These are phyloP conservation scores for Microctonus brassicae DNA, from an alignment of 2,888 invertebrate genomes.

Conservation along the genomic window DNA sequence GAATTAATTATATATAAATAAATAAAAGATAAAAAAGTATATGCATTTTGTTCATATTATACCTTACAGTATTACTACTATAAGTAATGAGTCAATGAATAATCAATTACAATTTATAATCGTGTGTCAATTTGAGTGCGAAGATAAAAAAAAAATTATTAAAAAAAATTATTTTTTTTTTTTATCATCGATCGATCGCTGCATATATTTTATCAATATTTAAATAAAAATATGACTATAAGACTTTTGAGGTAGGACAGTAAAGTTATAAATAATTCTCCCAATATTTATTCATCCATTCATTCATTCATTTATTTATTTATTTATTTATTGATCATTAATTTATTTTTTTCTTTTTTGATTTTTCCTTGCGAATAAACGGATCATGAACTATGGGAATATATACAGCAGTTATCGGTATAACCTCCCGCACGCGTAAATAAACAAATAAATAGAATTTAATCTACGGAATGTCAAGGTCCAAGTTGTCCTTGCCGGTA, in stretches of 20 bases:
- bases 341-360: too few species aligned
- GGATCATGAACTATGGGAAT: neutral
- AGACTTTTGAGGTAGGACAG: too few species aligned
- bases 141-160: neutral
- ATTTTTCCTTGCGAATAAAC: neutral
- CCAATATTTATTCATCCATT: too few species aligned
- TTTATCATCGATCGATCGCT: neutral
- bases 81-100: conserved; percentile 27
- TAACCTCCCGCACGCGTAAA: conserved; percentile 20
- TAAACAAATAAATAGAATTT: conserved; percentile 26
- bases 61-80: neutral
- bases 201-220: neutral
- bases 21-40: neutral
- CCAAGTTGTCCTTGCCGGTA: conserved; percentile 34
- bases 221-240: too few species aligned
- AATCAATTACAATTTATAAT: conserved; percentile 26
- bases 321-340: too few species aligned
- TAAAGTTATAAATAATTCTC: too few species aligned
- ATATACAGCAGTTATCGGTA: conserved; percentile 12
- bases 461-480: conserved; percentile 50
- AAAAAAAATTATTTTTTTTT: neutral
- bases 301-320: too few species aligned
- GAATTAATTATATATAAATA: conserved; percentile 12
- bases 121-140: neutral
- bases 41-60: neutral